Percentiles rank a stretch among this genome's conserved stretches.
These are phyloP conservation scores for Oxyteleia sp. DNA, from an alignment of 2,888 invertebrate species.

Conservation along the genomic window DNA sequence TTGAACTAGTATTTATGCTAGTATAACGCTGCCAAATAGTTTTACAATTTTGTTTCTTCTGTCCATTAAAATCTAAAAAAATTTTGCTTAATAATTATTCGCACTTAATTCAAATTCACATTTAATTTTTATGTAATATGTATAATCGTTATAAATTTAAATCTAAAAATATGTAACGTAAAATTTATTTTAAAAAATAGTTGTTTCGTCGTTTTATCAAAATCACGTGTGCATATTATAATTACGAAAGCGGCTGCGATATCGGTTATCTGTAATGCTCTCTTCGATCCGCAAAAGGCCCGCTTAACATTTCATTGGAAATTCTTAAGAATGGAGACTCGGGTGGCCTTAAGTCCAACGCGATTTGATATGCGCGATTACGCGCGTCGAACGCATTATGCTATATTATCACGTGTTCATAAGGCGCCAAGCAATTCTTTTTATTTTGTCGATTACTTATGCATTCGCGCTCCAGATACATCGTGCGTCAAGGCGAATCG, in stretches of 20 bases:
- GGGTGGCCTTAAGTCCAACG: constrained; percentile 16
- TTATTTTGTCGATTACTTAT: constrained; percentile 17
- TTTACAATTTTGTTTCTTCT: too few relatives aligned
- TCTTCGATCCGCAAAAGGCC: constrained; percentile 15
- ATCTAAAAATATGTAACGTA: too few relatives aligned
- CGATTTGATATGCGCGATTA: constrained; percentile 24
- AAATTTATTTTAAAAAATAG: too few relatives aligned
- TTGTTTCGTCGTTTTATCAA: too few relatives aligned
- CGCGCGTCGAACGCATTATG: constrained; percentile 18
- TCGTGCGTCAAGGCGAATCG: constrained; percentile 14
- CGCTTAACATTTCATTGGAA: constrained; percentile 6
- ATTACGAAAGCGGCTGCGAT: constrained; percentile 7
- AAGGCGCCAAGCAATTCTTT: constrained; percentile 12
- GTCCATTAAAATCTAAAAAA: too few relatives aligned
- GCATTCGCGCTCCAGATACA: constrained; percentile 22
- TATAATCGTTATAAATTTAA: too few relatives aligned
- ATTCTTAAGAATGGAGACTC: constrained; percentile 24
- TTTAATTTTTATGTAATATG: too few relatives aligned
- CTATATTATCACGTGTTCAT: constrained; percentile 8
- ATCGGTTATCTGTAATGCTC: background rate
- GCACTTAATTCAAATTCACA: too few relatives aligned
- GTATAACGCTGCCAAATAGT: too few relatives aligned
- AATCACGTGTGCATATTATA: background rate
- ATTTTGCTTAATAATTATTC: too few relatives aligned
- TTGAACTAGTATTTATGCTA: too few relatives aligned